These are phyloP conservation scores for Oxytorus armatus DNA, from an alignment of 2,888 invertebrate genomes.

Conservation along the genomic window DNA sequence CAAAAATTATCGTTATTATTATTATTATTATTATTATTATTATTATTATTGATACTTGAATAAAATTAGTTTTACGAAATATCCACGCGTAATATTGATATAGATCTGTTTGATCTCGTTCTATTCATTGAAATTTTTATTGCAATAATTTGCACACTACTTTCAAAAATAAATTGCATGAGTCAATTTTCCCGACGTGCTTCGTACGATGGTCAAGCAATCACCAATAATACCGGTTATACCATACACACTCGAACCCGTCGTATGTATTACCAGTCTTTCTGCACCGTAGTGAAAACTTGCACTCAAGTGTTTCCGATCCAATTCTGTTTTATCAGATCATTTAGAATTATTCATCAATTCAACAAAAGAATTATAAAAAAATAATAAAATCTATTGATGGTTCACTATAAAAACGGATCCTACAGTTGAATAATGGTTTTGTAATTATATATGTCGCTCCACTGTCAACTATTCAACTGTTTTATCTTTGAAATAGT, in stretches of 20 bases:
- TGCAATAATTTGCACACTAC: background rate
- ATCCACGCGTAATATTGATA: background rate
- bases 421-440: no score
- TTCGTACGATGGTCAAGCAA: conserved; percentile 2
- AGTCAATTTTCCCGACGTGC: conserved; percentile 20
- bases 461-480: no score
- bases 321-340: no score
- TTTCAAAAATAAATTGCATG: conserved; percentile 20
- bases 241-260: conserved; percentile 1
- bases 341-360: background rate
- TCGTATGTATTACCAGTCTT: background rate
- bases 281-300: background rate
- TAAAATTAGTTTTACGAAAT: no score
- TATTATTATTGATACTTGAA: no score
- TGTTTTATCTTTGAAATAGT: no score
- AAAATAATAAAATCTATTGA: background rate
- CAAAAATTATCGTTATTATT: background rate
- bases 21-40: conserved; percentile 9
- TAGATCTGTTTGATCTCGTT: background rate
- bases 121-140: conserved; percentile 14
- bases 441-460: no score
- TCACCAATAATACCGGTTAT: conserved; percentile 40
- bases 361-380: background rate
- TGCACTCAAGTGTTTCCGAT: background rate
- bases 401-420: no score